Percentiles rank a stretch among this genome's conserved stretches.
phyloP scores from a whole-genome alignment of 2,113 vertebrate genomes.

The Nothocercus julius region DNA sequence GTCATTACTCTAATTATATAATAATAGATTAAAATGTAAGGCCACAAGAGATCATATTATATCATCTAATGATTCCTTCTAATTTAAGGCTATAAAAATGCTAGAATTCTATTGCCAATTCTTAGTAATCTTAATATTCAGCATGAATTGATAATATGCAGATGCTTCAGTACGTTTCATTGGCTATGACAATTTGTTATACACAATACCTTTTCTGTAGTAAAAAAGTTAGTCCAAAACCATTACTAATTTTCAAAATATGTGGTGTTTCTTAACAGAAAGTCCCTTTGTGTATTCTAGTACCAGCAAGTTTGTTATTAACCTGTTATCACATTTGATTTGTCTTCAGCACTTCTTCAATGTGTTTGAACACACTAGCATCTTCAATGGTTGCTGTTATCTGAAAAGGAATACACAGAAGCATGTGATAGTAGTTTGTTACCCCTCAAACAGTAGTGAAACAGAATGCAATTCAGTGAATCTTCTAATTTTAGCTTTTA shows the following conservation, averaged over 20 bases:
- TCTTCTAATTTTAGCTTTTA: background rate
- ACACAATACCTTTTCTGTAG: background rate
- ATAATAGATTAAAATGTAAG: background rate
- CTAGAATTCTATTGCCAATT: background rate
- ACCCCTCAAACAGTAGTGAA: background rate
- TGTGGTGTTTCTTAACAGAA: background rate
- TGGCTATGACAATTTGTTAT: background rate
- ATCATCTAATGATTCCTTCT: background rate
- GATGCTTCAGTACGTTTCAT: background rate
- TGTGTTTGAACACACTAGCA: slow-evolving; percentile 85
- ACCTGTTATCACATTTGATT: background rate
- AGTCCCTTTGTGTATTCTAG: background rate
- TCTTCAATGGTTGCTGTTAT: slow-evolving; percentile 93
- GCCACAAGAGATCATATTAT: background rate
- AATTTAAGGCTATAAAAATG: background rate
- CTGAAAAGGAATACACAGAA: slow-evolving; percentile 71
- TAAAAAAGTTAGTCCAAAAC: background rate
- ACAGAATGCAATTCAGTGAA: background rate
- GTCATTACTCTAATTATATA: background rate
- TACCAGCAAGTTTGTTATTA: background rate
- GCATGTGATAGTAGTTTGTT: background rate
- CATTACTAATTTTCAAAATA: background rate
- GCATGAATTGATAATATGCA: background rate
- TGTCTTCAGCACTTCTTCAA: slow-evolving; percentile 83
- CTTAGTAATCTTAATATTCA: background rate